Evolutionary conservation across 2,888 invertebrate genomes (phyloP), one percentile per base, ranked within the genome.

Genomic region (Elmis aenea): DNA sequence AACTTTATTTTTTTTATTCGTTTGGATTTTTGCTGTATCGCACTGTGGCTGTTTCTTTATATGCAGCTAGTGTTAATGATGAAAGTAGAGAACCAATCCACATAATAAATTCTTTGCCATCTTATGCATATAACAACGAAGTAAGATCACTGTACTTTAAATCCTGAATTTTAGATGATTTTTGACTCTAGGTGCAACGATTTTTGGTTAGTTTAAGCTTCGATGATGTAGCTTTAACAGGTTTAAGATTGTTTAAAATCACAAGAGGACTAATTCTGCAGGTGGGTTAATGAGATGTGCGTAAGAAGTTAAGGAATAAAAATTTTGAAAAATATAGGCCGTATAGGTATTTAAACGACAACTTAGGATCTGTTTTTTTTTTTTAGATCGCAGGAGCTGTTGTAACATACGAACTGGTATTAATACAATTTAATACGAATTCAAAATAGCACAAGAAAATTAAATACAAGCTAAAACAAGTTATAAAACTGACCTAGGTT

Each of bases 1-100:
- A 74, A 0, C 48, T 72, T 1, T 82, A 82, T 58, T 81, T 80
- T 48, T 64, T 77, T 27, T 79, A 74, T 55, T 83, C 83, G 0
- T 73, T 82, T 38, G 72, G 75, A 4, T 81, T 76, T 52, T 65
- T 82, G 10, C 67, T 83, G 33, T 61, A 70, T 2, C 68, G 82
- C 25, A 78, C 80, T 0, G 63, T 76, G 1, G 71, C 76, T 0
- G 59, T 64, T 2, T 56, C 58, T 8, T 51, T 60, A 11, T 59
- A 53, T 40, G 62, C 56, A 13, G 58, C 61, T 6, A 50, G 46
- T 33, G 53, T 64, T 16, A 52, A 61, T 29, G 59, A 64, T 22
- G 60, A 60, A 29, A 68, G 68, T 44, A 61, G 58, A 50, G 54
- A 54, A 16, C 57, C 64, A 2, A 46, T 62, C 12, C 42, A 55